Base-by-base conservation (phyloP, 2,888 invertebrate species). In the Cephus nigrinus region DNA sequence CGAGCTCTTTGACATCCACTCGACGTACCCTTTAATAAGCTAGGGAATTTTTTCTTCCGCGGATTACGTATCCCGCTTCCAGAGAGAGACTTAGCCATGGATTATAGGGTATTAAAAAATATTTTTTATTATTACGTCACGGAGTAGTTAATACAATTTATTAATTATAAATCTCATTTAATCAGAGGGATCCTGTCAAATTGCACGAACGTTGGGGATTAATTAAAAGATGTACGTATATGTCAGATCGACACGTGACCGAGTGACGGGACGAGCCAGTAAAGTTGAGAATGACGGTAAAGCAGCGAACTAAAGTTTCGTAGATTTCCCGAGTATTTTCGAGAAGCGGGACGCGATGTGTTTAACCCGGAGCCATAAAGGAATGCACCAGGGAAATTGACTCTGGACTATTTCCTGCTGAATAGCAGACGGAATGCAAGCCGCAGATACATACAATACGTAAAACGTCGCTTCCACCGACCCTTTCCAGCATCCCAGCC, bases 341-440 rank as follows among this genome's bases (percentile, higher is more conserved):
- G 23, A 55, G 55, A 23, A 55, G 71, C 71, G 71, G 32, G 33
- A 71, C 32, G 71, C 71, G 15, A 32, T 12, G 36, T 71, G 76
- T 55, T 76, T 76, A 76, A 76, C 71, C 73, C 33, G 69, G 76
- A 69, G 78, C 79, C 75, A 76, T 81, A 81, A 81, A 79, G 80
- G 82, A 86, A 86, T 85, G 82, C 84, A 84, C 81, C 74, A 68
- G 84, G 86, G 83, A 86, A 86, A 87, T 87, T 84, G 83, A 84
- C 80, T 81, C 76, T 69, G 73, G 78, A 79, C 80, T 79, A 81
- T 81, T 84, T 82, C 80, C 79, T 78, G 71, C 77, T 75, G 75
- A 75, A 79, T 76, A 74, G 68, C 75, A 76, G 77, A 73, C 30
- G 78, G 80, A 82, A 82, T 79, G 76, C 75, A 76, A 33, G 73